These are phyloP conservation scores for Chlamydotis undulata DNA, from an alignment of 2,113 vertebrate species.

Conservation along the genomic window DNA sequence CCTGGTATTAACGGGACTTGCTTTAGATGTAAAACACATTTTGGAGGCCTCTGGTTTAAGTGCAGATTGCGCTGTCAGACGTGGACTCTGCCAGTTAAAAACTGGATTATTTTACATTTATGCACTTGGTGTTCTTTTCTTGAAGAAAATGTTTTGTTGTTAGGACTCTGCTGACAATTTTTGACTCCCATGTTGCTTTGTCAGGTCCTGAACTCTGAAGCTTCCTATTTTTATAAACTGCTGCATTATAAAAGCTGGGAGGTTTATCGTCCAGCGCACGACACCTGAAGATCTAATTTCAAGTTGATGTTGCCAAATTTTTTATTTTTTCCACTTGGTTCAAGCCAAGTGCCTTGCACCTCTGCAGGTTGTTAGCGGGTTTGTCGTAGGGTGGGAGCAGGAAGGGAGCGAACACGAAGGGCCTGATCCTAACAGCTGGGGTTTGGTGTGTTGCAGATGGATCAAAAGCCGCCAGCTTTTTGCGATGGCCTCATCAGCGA, in stretches of 20 bases:
- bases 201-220: not conserved
- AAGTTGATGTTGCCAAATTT: not conserved
- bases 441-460: not conserved
- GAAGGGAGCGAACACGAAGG: rapidly evolving
- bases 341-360: not conserved
- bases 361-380: rapidly evolving
- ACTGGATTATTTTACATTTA: not conserved
- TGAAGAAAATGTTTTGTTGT: not conserved
- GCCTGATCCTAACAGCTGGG: not conserved
- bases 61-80: not conserved
- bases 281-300: not conserved
- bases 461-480: rapidly evolving
- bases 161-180: not conserved
- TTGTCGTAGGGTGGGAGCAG: not conserved
- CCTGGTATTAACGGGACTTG: not conserved
- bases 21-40: not conserved
- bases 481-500: rapidly evolving
- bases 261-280: rapidly evolving
- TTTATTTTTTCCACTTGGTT: too few species aligned
- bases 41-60: not conserved
- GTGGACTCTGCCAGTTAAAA: not conserved
- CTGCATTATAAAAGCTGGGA: not conserved
- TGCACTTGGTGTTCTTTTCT: not conserved
- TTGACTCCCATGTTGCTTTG: not conserved
- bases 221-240: rapidly evolving